These are phyloP conservation scores for Oryzias sinensis DNA, from an alignment of 2,797 vertebrate genomes.

Conservation along the genomic window DNA sequence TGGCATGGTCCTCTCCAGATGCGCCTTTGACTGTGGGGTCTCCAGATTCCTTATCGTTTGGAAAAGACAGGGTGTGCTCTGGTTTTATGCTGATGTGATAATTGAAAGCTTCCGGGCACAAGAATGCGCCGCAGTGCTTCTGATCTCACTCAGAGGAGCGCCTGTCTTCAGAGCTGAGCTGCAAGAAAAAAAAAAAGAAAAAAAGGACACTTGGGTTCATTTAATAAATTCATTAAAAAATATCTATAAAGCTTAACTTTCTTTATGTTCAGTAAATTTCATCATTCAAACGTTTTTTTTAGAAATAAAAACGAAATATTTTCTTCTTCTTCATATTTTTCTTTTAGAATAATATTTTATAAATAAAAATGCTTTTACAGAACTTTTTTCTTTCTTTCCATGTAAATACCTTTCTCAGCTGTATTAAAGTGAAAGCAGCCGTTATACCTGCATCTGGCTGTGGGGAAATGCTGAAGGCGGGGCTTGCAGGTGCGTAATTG, in stretches of 20 bases:
- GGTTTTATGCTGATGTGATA: conserved; percentile 52
- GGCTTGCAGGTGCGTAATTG: conserved; percentile 35
- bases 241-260: too few relatives aligned
- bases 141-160: conserved; percentile 23
- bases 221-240: too few relatives aligned
- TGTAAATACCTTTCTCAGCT: not conserved
- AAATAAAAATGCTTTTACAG: not conserved
- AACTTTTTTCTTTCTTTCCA: not conserved
- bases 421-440: not conserved
- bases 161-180: conserved; percentile 41
- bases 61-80: conserved; percentile 31
- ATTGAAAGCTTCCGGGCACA: conserved; percentile 69
- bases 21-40: not conserved
- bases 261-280: too few relatives aligned
- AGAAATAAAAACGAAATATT: not conserved
- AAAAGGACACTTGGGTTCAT: not conserved
- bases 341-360: not conserved
- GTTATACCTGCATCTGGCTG: not conserved
- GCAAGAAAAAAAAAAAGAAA: not conserved
- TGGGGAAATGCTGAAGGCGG: not conserved
- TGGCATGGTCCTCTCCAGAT: not conserved
- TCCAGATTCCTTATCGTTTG: not conserved
- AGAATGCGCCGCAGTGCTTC: conserved; percentile 5
- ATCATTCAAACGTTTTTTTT: too few relatives aligned
- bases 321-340: not conserved